phyloP scores from a whole-genome alignment of 2,113 vertebrate species.

The Pluvialis apricaria region DNA sequence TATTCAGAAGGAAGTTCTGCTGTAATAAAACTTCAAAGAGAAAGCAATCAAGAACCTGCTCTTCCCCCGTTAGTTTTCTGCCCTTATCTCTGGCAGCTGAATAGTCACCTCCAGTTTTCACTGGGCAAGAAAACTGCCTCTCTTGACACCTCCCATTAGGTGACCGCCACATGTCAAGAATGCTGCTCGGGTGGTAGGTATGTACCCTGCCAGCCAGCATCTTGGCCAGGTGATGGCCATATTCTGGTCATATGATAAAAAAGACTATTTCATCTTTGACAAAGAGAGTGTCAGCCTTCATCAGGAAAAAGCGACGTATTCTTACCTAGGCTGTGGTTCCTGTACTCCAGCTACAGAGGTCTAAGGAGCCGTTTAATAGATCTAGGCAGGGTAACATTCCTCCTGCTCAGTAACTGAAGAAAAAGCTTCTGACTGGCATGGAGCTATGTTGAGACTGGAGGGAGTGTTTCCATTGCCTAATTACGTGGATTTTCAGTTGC shows the following conservation, averaged over 20 bases:
- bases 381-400: constrained; percentile 12
- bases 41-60: background rate
- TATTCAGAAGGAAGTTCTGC: constrained; percentile 20
- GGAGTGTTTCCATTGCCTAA: constrained; percentile 31
- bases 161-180: background rate
- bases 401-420: background rate
- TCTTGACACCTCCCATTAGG: background rate
- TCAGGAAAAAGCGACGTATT: background rate
- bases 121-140: background rate
- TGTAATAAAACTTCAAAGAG: constrained; percentile 51
- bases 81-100: background rate
- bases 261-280: background rate
- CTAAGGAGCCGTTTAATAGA: background rate
- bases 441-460: background rate
- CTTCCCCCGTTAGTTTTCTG: background rate
- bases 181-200: background rate
- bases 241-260: background rate
- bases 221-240: background rate
- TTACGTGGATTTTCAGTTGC: constrained; percentile 33
- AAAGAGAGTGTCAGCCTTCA: background rate
- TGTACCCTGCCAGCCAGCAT: background rate
- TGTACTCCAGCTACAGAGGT: background rate
- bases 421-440: constrained; percentile 4
- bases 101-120: background rate
- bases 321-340: background rate